These are phyloP conservation scores for Uria lomvia DNA, from an alignment of 2,113 vertebrate genomes.

Conservation along the genomic window DNA sequence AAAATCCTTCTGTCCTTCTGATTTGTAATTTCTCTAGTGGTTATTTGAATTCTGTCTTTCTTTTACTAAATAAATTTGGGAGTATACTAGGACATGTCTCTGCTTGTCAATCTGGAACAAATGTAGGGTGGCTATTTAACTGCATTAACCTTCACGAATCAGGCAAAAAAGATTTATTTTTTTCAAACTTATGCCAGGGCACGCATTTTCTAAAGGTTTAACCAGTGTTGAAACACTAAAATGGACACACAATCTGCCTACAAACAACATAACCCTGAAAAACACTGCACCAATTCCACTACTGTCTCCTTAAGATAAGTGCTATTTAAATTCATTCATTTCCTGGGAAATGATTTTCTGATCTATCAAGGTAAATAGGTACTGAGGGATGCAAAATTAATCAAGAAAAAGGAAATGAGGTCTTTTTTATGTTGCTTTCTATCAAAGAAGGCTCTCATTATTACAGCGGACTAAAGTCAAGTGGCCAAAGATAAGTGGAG, in stretches of 20 bases:
- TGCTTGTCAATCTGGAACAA: not conserved
- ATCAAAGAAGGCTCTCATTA: slow-evolving; percentile 8
- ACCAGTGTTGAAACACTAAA: not conserved
- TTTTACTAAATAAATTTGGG: not conserved
- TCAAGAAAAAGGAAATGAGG: slow-evolving; percentile 35
- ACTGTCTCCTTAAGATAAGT: not conserved
- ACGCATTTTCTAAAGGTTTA: not conserved
- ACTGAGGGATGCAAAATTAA: slow-evolving; percentile 48
- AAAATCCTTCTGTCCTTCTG: slow-evolving; percentile 14
- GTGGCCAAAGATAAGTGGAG: not conserved
- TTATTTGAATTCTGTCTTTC: not conserved
- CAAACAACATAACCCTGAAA: not conserved
- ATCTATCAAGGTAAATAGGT: slow-evolving; percentile 44
- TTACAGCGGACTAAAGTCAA: not conserved
- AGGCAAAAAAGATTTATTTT: not conserved
- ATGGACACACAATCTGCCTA: not conserved
- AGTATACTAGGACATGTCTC: not conserved
- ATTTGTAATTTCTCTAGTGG: slow-evolving; percentile 23
- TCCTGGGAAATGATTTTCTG: slow-evolving; percentile 41
- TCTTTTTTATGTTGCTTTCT: slow-evolving; percentile 1
- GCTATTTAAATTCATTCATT: slow-evolving; percentile 33
- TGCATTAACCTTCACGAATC: not conserved
- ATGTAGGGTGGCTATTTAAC: not conserved
- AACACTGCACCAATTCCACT: not conserved
- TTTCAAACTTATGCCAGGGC: not conserved